Evolutionary conservation across 2,888 invertebrate species (phyloP).

Genomic region (Mactromeris polynyma): DNA sequence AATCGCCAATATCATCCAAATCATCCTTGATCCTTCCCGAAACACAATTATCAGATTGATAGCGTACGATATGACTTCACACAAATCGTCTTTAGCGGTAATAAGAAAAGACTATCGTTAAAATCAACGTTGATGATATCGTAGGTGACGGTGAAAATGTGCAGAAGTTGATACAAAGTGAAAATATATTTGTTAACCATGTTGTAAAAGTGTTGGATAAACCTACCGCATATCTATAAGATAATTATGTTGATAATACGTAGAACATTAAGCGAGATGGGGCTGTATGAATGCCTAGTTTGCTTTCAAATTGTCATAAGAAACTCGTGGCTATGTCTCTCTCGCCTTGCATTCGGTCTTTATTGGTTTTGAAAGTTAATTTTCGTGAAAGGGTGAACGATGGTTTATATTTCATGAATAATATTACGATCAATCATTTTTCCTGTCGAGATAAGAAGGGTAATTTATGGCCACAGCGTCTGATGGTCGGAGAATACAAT

Average conservation of each 20-base stretch:
- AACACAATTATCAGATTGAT: constrained; percentile 39
- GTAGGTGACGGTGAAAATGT: background rate
- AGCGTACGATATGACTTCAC: constrained; percentile 4
- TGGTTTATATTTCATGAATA: constrained; percentile 69
- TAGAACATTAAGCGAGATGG: constrained; percentile 24
- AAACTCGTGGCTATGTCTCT: constrained; percentile 34
- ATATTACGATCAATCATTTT: constrained; percentile 67
- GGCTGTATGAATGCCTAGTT: constrained; percentile 23
- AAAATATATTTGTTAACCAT: constrained; percentile 29
- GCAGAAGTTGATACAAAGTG: constrained; percentile 1
- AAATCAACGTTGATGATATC: background rate
- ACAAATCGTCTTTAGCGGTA: constrained; percentile 17
- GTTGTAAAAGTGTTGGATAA: constrained; percentile 39
- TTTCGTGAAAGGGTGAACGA: constrained; percentile 58
- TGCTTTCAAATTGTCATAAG: constrained; percentile 21
- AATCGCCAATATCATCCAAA: constrained; percentile 38
- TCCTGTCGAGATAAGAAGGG: constrained; percentile 61
- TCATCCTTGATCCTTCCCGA: constrained; percentile 39
- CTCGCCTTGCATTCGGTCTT: constrained; percentile 19
- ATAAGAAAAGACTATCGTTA: constrained; percentile 9
- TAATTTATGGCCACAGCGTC: constrained; percentile 58
- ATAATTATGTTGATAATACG: constrained; percentile 28
- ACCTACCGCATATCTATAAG: constrained; percentile 50
- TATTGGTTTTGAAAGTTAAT: constrained; percentile 68
- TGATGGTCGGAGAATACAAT: constrained; percentile 47